Conservation (phyloP, 53 echinoderm and acorn worm genomes). For the Paracentrotus lividus region DNA sequence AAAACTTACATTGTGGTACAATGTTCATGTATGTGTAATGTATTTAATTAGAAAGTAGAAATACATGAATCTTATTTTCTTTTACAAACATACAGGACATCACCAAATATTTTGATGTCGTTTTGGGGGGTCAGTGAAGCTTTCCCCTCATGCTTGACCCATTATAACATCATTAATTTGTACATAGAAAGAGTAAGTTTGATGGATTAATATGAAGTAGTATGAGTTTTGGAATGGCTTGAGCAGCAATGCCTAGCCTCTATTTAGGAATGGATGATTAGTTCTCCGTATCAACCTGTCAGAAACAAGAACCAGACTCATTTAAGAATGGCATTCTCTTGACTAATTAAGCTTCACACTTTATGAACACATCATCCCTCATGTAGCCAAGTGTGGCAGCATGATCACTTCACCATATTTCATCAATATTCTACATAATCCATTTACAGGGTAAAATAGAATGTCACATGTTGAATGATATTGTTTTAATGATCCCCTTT, state of each 20-base stretch:
- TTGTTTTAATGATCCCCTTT: not conserved
- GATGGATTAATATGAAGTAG: not conserved
- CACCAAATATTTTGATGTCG: not conserved
- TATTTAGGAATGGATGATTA: constrained; percentile 10
- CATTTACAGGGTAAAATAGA: not conserved
- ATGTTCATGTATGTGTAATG: too few species aligned
- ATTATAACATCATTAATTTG: too few species aligned
- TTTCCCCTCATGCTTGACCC: not conserved
- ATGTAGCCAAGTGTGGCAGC: not conserved
- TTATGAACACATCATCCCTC: constrained; percentile 31
- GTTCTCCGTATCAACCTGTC: not conserved
- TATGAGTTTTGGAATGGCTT: not conserved
- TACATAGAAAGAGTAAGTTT: not conserved
- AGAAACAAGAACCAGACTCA: constrained; percentile 13
- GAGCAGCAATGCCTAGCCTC: not conserved
- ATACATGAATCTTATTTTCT: too few species aligned
- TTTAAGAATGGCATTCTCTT: constrained; percentile 31
- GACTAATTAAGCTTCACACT: constrained; percentile 49
- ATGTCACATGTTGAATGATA: not conserved
- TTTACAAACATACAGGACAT: too few species aligned
- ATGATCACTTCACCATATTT: constrained; percentile 27
- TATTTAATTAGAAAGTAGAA: too few species aligned
- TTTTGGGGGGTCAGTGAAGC: not conserved
- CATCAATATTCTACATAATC: constrained; percentile 1
- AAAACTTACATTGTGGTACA: too few species aligned